These are phyloP conservation scores for Ptilonorhynchus violaceus DNA, from an alignment of 2,113 vertebrate species.

Conservation along the genomic window DNA sequence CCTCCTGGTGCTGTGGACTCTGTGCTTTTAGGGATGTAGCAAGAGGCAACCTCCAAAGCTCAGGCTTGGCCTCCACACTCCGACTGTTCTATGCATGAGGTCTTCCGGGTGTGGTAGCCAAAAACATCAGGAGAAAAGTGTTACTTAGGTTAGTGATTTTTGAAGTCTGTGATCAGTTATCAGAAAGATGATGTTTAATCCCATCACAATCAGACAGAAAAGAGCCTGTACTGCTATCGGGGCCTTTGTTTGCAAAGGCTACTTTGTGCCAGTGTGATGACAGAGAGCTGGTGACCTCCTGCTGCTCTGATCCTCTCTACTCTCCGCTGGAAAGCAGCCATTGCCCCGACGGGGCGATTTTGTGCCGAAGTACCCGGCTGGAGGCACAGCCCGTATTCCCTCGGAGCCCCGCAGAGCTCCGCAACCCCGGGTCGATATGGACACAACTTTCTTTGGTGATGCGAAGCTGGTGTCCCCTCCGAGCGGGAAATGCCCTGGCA, in stretches of 20 bases:
- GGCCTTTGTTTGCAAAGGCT: not conserved
- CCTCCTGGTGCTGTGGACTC: not conserved
- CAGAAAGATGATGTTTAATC: not conserved
- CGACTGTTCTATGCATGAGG: not conserved
- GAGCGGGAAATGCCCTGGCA: not conserved
- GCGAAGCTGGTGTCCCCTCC: not conserved
- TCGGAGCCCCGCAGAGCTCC: not conserved
- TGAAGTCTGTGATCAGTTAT: not conserved
- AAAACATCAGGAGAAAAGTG: not conserved
- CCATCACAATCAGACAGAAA: not conserved
- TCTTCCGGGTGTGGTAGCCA: accelerated
- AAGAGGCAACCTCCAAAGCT: not conserved
- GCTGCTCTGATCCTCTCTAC: not conserved
- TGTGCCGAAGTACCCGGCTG: not conserved
- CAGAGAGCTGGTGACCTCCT: not conserved
- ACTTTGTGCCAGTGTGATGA: not conserved
- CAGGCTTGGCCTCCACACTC: not conserved
- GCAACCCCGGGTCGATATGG: not conserved
- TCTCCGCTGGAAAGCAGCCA: not conserved
- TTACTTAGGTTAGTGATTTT: not conserved
- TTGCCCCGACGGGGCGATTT: not conserved
- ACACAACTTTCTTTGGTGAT: not conserved
- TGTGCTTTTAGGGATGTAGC: not conserved
- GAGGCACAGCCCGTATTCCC: not conserved
- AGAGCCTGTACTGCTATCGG: accelerated